These are phyloP conservation scores for Cantharis rustica DNA, from an alignment of 2,888 invertebrate species.

Conservation along the genomic window DNA sequence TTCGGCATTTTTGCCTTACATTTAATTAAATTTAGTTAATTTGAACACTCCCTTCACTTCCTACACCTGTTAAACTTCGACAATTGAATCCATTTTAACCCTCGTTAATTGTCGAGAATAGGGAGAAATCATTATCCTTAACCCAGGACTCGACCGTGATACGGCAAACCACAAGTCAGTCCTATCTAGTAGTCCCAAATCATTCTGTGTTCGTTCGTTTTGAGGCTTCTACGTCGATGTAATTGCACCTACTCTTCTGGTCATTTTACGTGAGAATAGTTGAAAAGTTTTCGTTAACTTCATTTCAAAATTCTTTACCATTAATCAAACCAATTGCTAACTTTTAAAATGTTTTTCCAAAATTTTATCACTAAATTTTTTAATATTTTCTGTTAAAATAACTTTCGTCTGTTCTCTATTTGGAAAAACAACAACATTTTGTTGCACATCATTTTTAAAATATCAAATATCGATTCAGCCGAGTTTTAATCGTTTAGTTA, in stretches of 20 bases:
- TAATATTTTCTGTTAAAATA: neutral
- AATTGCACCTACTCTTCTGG: slow-evolving; percentile 10
- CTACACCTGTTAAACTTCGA: slow-evolving; percentile 57
- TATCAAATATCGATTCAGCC: neutral
- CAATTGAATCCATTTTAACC: slow-evolving; percentile 57
- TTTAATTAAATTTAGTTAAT: slow-evolving; percentile 53
- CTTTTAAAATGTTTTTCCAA: neutral
- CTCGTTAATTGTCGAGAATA: slow-evolving; percentile 57
- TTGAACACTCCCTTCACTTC: slow-evolving; percentile 38
- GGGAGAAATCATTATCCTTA: slow-evolving; percentile 55
- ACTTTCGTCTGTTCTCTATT: too few species aligned
- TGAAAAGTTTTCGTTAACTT: neutral
- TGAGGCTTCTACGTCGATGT: slow-evolving; percentile 9
- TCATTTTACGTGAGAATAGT: slow-evolving; percentile 11
- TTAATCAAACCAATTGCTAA: neutral
- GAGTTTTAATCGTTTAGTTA: neutral
- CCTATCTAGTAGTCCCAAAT: slow-evolving; percentile 30
- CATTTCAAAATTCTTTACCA: neutral
- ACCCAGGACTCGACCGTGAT: slow-evolving; percentile 48
- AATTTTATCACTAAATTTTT: neutral
- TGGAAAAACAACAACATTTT: neutral
- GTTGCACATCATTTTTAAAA: neutral
- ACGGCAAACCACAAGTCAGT: slow-evolving; percentile 52
- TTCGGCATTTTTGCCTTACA: slow-evolving; percentile 37
- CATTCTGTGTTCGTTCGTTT: slow-evolving; percentile 23